These are phyloP conservation scores for Platycheirus rosarum DNA, from an alignment of 2,888 invertebrate genomes.

Conservation along the genomic window DNA sequence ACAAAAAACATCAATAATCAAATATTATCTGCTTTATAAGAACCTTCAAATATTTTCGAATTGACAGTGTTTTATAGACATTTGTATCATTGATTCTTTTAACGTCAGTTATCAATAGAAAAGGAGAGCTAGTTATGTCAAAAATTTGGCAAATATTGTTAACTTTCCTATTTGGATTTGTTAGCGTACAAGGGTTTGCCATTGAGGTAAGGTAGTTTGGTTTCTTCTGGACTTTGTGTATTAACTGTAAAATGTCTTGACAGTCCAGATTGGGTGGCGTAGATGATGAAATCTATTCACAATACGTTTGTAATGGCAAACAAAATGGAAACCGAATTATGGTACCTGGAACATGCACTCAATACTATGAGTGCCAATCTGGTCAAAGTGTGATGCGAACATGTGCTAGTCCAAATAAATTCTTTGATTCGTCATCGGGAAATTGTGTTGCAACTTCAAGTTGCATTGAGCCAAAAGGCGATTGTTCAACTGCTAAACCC, in stretches of 20 bases:
- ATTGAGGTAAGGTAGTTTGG: slow-evolving; percentile 39
- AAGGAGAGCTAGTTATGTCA: slow-evolving; percentile 9
- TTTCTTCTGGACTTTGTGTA: neutral
- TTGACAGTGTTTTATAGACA: slow-evolving; percentile 51
- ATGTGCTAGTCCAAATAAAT: slow-evolving; percentile 76
- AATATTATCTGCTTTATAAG: slow-evolving; percentile 56
- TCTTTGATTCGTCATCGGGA: slow-evolving; percentile 75
- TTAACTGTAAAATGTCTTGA: neutral
- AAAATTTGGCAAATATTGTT: slow-evolving; percentile 33
- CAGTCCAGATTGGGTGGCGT: slow-evolving; percentile 38
- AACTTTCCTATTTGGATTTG: slow-evolving; percentile 32
- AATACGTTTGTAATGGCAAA: slow-evolving; percentile 77
- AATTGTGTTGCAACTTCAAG: slow-evolving; percentile 78
- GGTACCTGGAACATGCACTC: slow-evolving; percentile 80
- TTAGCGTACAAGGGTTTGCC: slow-evolving; percentile 43
- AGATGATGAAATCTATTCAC: slow-evolving; percentile 77
- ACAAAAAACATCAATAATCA: neutral
- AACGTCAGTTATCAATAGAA: neutral
- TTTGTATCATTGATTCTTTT: slow-evolving; percentile 28
- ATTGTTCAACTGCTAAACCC: neutral
- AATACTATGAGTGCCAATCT: slow-evolving; percentile 78
- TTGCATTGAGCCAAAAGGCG: slow-evolving; percentile 75
- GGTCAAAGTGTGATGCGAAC: slow-evolving; percentile 74
- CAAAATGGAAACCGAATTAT: slow-evolving; percentile 78
- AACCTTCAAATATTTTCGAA: neutral